A percentile compares a stretch with the other conserved stretches of the same genome.
phyloP scores from a whole-genome alignment of 2,797 vertebrate genomes.

The Mycteria americana region DNA sequence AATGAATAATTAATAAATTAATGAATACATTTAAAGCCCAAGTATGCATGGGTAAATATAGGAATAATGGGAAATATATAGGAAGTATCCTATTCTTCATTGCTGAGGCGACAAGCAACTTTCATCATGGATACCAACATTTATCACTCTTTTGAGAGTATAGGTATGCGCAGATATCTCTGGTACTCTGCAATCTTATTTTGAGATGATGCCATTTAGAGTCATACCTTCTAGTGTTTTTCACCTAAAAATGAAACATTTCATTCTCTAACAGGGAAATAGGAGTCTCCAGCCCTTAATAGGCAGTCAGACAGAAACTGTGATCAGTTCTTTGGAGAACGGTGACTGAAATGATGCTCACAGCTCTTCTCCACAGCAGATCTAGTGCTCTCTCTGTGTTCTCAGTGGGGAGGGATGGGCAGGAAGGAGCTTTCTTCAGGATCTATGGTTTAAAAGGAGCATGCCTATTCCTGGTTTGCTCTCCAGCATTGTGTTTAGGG shows the following conservation, averaged over 20 bases:
- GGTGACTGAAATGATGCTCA: not conserved
- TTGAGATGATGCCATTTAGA: not conserved
- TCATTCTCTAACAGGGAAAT: not conserved
- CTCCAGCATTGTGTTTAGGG: not conserved
- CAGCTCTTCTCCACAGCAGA: not conserved
- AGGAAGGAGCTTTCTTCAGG: not conserved
- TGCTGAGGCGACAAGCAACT: not conserved
- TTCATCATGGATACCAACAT: no score
- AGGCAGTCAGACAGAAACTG: not conserved
- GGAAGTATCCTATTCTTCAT: not conserved
- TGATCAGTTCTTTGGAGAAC: not conserved
- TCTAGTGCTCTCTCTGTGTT: not conserved
- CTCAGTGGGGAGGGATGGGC: accelerated
- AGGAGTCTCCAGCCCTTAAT: not conserved
- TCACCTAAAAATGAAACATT: not conserved
- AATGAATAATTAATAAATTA: not conserved
- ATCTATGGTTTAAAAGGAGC: not conserved
- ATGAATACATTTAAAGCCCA: not conserved
- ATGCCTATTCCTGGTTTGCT: not conserved
- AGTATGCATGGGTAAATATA: not conserved
- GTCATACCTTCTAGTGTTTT: not conserved
- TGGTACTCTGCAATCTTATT: not conserved
- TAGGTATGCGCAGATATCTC: not conserved
- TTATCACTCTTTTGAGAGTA: not conserved
- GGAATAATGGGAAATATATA: no score